Base-by-base conservation (phyloP, 2,888 invertebrate species). In the Parascotia fuliginaria region DNA sequence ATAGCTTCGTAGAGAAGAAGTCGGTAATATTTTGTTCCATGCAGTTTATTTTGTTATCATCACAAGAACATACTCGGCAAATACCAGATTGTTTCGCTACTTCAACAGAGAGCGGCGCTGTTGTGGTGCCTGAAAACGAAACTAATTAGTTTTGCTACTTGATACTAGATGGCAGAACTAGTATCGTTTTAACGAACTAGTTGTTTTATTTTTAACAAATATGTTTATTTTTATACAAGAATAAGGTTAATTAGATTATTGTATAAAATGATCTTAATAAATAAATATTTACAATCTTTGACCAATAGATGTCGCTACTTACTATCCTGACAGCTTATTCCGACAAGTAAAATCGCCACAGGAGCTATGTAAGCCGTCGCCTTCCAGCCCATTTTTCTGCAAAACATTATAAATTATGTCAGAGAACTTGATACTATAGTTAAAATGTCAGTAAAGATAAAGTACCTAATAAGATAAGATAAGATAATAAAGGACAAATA, bases 41-140 rank as follows among this genome's bases (percentile, higher is more conserved):
- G 55, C 95, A 95, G 64, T 95, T 88, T 2, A 95, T 87, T 12
- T 85, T 83, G 1, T 81, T 80, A 7, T 85, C 75, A 38, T 87
- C 81, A 55, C 95, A 95, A 0, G 65, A 70, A 60, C 95, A 95
- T 42, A 86, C 85, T 39, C 89, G 85, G 70, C 95, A 95, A 15
- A 95, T 83, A 0, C 88, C 89, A 0, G 85, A 76, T 16, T 84
- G 72, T 14, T 72, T 69, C 6, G 77, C 68, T 0, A 67, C 53
- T 2, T 67, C 72, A 15, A 60, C 65, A 9, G 50, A 52, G 15
- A 60, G 29, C 29, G 65, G 42, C 16, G 65, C 52, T 4, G 16
- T 6, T 19, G 39, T 58, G 2, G 65, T 50, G 0, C 44, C 60
- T 40, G 58, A 73, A 80, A 48, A n/a, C 6, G 9, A 50, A 19